These are phyloP conservation scores for Cremastobaeus sp. DNA, from an alignment of 2,888 invertebrate genomes.

Conservation along the genomic window DNA sequence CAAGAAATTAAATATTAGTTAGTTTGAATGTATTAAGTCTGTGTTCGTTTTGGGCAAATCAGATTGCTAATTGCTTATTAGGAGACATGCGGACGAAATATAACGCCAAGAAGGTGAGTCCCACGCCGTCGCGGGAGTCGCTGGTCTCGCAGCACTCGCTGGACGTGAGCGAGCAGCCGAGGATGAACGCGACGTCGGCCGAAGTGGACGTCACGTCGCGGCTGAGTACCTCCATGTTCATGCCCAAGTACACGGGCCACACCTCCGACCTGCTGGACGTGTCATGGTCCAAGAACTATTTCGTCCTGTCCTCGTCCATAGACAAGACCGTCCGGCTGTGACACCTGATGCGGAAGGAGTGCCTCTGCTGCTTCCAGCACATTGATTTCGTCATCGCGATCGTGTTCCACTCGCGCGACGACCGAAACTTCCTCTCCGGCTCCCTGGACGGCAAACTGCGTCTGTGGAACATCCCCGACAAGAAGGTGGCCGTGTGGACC, in stretches of 20 bases:
- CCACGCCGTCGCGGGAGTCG: slow-evolving; percentile 95
- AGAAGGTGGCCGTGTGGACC: slow-evolving; percentile 98
- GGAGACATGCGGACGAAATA: slow-evolving; percentile 96
- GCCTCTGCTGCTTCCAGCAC: slow-evolving; percentile 99
- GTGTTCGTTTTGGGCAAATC: no score
- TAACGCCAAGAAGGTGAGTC: slow-evolving; percentile 93
- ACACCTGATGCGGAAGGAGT: slow-evolving; percentile 98
- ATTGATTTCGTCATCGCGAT: slow-evolving; percentile 99
- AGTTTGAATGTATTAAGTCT: no score
- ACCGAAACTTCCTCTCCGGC: slow-evolving; percentile 95
- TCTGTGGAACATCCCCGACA: slow-evolving; percentile 99
- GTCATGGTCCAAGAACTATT: slow-evolving; percentile 99
- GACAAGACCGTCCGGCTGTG: slow-evolving; percentile 98
- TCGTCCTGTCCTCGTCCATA: slow-evolving; percentile 98
- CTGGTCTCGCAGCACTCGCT: slow-evolving; percentile 88
- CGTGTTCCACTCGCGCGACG: slow-evolving; percentile 96
- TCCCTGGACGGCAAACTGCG: slow-evolving; percentile 98
- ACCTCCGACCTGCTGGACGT: slow-evolving; percentile 97
- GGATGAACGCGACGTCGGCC: slow-evolving; percentile 79
- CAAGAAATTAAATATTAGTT: no score
- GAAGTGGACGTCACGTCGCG: slow-evolving; percentile 83
- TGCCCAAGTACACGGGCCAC: slow-evolving; percentile 94
- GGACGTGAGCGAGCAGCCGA: slow-evolving; percentile 81
- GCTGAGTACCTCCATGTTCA: slow-evolving; percentile 86
- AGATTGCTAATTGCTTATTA: no score